Evolutionary conservation across 2,113 vertebrate genomes (phyloP).

Genomic region (Dromaius novaehollandiae): DNA sequence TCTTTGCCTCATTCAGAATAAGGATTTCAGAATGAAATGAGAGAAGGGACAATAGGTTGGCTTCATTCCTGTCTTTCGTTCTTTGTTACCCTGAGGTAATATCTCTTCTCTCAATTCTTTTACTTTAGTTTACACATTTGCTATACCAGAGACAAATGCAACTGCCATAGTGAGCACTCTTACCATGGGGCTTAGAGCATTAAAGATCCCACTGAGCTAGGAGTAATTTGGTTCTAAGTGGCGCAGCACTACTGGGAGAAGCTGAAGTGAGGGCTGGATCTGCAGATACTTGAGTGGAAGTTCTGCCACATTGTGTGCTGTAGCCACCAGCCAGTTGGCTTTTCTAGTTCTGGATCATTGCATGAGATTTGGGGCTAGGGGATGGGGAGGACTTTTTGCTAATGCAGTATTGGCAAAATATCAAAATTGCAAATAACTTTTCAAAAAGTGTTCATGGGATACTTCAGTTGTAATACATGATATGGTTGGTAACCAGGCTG

Average conservation of each 20-base stretch:
- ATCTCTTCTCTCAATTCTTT: not conserved
- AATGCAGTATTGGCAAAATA: not conserved
- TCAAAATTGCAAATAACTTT: not conserved
- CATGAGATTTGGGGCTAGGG: not conserved
- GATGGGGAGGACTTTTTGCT: not conserved
- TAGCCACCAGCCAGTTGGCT: not conserved
- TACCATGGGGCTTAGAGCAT: fast-evolving
- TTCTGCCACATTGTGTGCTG: not conserved
- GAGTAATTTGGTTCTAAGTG: not conserved
- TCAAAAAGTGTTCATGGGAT: not conserved
- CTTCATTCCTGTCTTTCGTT: not conserved
- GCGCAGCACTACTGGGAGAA: not conserved
- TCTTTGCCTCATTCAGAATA: not conserved
- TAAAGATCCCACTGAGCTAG: not conserved
- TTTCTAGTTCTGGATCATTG: not conserved
- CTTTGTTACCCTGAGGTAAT: not conserved
- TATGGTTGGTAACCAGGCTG: not conserved
- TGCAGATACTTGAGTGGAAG: not conserved
- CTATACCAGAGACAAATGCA: not conserved
- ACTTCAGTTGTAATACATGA: not conserved
- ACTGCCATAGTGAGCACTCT: not conserved
- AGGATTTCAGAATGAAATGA: not conserved
- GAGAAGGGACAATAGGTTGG: not conserved
- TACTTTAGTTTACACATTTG: not conserved
- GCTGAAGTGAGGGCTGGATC: not conserved